phyloP scores from a whole-genome alignment of 2,797 vertebrate species.

The Adrianichthys oophorus region DNA sequence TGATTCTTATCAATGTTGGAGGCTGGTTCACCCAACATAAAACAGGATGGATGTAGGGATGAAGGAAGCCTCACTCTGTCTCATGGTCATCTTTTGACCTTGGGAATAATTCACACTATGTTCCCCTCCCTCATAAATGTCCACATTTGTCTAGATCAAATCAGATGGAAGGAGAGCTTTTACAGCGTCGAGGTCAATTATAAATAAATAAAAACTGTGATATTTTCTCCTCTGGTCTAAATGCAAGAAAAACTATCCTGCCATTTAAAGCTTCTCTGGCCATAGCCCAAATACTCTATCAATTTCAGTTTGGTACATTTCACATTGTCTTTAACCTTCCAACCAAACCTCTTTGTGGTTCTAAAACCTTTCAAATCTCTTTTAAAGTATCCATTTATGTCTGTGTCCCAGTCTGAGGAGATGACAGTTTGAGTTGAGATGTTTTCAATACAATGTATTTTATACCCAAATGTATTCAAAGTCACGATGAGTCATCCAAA shows the following conservation, averaged over 20 bases:
- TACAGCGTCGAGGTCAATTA: neutral
- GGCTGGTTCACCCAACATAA: conserved; percentile 62
- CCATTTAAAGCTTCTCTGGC: neutral
- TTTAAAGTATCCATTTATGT: too few species aligned
- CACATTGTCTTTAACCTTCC: too few species aligned
- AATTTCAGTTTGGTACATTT: too few species aligned
- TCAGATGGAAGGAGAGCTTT: conserved; percentile 11
- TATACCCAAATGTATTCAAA: too few species aligned
- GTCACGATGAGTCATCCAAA: too few species aligned
- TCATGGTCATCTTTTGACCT: conserved; percentile 63
- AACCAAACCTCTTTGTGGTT: too few species aligned
- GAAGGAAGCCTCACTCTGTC: conserved; percentile 57
- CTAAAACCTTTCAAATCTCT: too few species aligned
- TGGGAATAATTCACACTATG: conserved; percentile 67
- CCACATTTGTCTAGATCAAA: conserved; percentile 6
- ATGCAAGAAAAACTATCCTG: neutral
- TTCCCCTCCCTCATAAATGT: conserved; percentile 3
- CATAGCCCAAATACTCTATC: neutral
- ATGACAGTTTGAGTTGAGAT: too few species aligned
- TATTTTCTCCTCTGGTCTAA: neutral
- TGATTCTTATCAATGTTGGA: conserved; percentile 70
- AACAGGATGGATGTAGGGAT: conserved; percentile 66
- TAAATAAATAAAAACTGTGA: neutral
- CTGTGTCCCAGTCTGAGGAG: too few species aligned
- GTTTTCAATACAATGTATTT: too few species aligned